phyloP scores from a whole-genome alignment of 2,797 vertebrate species.

The Brachyalestes nurse region DNA sequence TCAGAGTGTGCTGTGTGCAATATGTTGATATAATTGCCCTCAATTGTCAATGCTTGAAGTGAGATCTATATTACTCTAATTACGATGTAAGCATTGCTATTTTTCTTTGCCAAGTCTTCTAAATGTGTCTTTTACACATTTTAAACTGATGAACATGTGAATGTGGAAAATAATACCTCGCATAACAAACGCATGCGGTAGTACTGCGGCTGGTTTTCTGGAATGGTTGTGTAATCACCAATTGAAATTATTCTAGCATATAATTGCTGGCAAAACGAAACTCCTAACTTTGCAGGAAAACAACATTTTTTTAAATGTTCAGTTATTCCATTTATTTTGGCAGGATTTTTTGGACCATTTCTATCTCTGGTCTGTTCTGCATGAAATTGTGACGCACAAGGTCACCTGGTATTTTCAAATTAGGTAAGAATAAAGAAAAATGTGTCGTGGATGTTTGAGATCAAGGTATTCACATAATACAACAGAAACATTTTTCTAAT shows the following conservation, averaged over 20 bases:
- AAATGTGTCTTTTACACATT: neutral
- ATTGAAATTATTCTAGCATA: neutral
- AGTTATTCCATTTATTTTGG: no score
- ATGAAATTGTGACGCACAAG: no score
- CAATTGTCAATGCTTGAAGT: conserved; percentile 20
- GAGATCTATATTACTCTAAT: conserved; percentile 21
- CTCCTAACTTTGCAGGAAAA: no score
- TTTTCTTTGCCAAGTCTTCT: conserved; percentile 25
- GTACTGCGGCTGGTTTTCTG: no score
- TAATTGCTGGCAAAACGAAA: no score
- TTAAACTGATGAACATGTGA: neutral
- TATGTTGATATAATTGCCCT: conserved; percentile 8
- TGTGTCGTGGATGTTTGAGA: neutral
- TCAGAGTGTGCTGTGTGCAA: neutral
- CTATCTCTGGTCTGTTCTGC: no score
- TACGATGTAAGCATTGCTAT: conserved; percentile 12
- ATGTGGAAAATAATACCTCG: neutral
- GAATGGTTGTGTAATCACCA: neutral
- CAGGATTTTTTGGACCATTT: no score
- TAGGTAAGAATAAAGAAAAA: no score
- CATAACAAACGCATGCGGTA: no score
- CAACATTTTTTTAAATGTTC: no score
- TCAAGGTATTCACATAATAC: neutral
- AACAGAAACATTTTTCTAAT: neutral
- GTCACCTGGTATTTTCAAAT: no score